Conservation (phyloP, 2,888 invertebrate genomes). For the Drosophila hawaiiensis region DNA sequence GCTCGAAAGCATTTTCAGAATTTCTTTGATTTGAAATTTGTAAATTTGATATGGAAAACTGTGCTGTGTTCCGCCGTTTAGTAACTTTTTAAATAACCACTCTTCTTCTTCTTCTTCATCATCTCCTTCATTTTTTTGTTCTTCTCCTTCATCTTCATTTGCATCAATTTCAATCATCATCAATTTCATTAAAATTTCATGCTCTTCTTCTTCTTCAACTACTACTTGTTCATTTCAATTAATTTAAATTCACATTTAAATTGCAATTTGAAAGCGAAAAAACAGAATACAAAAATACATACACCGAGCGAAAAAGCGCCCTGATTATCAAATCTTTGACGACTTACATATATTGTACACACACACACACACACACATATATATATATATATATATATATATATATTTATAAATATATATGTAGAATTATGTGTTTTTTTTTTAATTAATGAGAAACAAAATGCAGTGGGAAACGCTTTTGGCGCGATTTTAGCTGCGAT, state of each 20-base stretch:
- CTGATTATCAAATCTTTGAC: conserved; percentile 10
- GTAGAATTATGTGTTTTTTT: conserved; percentile 37
- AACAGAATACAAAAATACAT: conserved; percentile 28
- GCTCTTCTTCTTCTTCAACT: conserved; percentile 10
- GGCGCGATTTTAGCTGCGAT: conserved; percentile 61
- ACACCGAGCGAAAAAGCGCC: conserved; percentile 29
- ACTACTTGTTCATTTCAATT: conserved; percentile 55
- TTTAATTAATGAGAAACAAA: conserved; percentile 75
- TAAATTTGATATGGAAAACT: conserved; percentile 56
- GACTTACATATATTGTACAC: conserved; percentile 12
- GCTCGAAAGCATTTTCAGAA: conserved; percentile 69
- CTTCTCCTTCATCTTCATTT: conserved; percentile 2
- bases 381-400: conserved; percentile 20
- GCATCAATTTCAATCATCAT: conserved; percentile 12
- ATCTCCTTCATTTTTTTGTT: conserved; percentile 2
- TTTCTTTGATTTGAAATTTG: conserved; percentile 56
- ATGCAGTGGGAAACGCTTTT: conserved; percentile 77
- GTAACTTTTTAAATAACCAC: not conserved
- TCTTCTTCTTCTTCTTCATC: not conserved
- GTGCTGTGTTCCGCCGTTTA: conserved; percentile 59
- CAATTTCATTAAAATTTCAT: not conserved
- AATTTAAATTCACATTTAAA: conserved; percentile 71
- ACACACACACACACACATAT: conserved; percentile 27
- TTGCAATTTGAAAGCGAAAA: conserved; percentile 62
- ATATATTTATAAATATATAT: conserved; percentile 28